A percentile compares a stretch with the other conserved stretches of the same genome.
phyloP scores from a whole-genome alignment of 2,797 vertebrate species.

The Acrossocheilus fasciatus region DNA sequence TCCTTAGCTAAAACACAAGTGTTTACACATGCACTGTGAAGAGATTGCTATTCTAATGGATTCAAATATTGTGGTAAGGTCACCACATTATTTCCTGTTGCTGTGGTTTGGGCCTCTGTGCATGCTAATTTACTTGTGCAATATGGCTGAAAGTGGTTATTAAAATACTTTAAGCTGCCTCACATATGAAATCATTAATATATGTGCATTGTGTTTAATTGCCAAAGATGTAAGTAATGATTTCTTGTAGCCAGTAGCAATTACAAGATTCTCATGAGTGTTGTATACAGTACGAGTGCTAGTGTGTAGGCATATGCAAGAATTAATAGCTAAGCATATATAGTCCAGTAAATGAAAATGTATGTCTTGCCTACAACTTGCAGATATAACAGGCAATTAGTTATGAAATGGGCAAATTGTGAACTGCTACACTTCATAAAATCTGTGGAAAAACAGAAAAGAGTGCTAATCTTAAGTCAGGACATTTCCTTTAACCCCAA shows the following conservation, averaged over 20 bases:
- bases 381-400: constrained; percentile 2
- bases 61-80: constrained; percentile 49
- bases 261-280: background rate
- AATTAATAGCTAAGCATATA: background rate
- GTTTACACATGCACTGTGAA: constrained; percentile 16
- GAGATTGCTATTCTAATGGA: constrained; percentile 47
- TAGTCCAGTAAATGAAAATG: background rate
- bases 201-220: constrained; percentile 21
- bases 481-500: background rate
- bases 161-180: background rate
- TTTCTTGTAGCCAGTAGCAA: background rate
- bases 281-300: background rate
- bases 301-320: background rate
- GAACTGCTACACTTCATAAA: background rate
- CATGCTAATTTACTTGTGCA: constrained; percentile 35
- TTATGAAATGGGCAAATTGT: background rate
- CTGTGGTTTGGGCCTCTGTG: constrained; percentile 28
- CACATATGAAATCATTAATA: background rate
- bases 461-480: background rate
- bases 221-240: constrained; percentile 13
- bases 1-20: constrained; percentile 35
- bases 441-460: background rate
- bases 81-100: constrained; percentile 45
- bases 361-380: background rate
- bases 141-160: constrained; percentile 24